A percentile compares a stretch with the other conserved stretches of the same genome.
Evolutionary conservation across 2,113 vertebrate genomes (phyloP).

Genomic region (Muscicapa adusta): DNA sequence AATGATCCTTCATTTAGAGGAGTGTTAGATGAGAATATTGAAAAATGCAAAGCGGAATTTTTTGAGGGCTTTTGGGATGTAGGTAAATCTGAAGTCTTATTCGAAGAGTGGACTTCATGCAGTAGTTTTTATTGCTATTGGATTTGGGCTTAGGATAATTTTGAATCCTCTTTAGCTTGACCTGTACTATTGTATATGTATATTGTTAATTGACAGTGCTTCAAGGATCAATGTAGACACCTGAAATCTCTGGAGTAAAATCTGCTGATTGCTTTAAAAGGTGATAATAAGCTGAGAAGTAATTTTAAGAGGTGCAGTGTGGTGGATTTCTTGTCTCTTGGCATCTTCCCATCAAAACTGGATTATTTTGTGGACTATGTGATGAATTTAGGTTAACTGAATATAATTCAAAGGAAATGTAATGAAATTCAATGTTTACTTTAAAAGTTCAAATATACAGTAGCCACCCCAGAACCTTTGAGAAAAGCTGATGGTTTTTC

Average conservation of each 20-base stretch:
- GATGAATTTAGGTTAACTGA: neutral
- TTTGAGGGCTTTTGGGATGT: neutral
- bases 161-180: neutral
- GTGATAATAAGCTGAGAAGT: neutral
- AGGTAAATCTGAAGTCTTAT: neutral
- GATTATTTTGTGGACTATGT: neutral
- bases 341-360: neutral
- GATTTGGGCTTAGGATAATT: neutral
- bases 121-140: neutral
- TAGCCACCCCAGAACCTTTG: neutral
- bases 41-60: neutral
- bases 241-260: neutral
- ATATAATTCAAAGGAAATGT: neutral
- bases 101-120: neutral
- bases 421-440: neutral
- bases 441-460: neutral
- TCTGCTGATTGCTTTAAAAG: neutral
- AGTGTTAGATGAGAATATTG: neutral
- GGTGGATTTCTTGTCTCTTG: neutral
- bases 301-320: neutral
- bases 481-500: neutral
- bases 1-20: neutral
- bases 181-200: neutral
- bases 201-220: neutral
- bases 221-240: neutral